A percentile compares a stretch with the other conserved stretches of the same genome.
phyloP scores from a whole-genome alignment of 2,113 vertebrate genomes.

The Xenopus laevis region DNA sequence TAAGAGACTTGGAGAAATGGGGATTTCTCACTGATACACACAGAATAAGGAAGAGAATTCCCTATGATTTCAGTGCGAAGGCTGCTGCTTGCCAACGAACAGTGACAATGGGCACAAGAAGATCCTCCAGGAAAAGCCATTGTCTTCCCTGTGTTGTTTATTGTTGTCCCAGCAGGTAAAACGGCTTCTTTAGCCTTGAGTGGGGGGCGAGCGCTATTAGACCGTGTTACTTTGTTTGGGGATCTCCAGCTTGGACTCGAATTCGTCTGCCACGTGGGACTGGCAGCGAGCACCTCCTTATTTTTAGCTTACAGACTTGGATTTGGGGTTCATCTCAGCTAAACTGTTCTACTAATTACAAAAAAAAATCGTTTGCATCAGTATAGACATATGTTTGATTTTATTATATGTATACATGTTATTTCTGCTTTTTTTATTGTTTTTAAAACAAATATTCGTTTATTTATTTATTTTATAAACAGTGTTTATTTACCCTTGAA shows the following conservation, averaged over 20 bases:
- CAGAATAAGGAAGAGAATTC: slow-evolving; percentile 41
- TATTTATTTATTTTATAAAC: too few relatives aligned
- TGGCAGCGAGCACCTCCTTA: background rate
- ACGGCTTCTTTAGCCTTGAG: background rate
- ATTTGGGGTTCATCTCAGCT: background rate
- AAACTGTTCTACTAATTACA: too few relatives aligned
- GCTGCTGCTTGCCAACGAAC: slow-evolving; percentile 30
- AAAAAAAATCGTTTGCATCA: too few relatives aligned
- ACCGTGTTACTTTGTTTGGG: too few relatives aligned
- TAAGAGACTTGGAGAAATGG: slow-evolving; percentile 56
- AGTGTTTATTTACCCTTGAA: too few relatives aligned
- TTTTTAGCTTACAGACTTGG: too few relatives aligned
- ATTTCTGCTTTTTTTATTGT: too few relatives aligned
- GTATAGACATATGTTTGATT: too few relatives aligned
- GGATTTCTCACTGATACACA: slow-evolving; percentile 48
- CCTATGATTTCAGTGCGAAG: slow-evolving; percentile 13
- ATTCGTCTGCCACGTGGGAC: background rate
- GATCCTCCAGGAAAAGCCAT: background rate
- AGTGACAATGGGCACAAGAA: background rate
- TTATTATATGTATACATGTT: too few relatives aligned
- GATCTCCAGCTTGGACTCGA: too few relatives aligned
- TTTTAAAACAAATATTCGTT: too few relatives aligned
- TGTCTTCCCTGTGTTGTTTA: slow-evolving; percentile 1
- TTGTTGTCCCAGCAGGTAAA: slow-evolving; percentile 8
- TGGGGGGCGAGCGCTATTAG: too few relatives aligned